Conservation (phyloP, 2,888 invertebrate genomes). For the Drosophila pseudotakahashii region DNA sequence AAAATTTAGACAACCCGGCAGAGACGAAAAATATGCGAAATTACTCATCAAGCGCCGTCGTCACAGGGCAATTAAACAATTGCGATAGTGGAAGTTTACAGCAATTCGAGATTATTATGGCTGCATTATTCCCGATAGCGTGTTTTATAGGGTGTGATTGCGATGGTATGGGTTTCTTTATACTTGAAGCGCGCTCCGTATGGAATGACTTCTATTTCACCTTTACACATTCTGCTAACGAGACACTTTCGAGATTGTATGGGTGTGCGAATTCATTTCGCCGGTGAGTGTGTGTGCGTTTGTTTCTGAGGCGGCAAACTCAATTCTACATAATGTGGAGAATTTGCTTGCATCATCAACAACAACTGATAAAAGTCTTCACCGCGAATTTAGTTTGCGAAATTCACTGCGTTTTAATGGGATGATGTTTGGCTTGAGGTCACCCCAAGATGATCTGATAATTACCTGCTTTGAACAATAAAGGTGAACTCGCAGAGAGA, state of each 20-base stretch:
- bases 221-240: conserved; percentile 66
- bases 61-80: conserved; percentile 15
- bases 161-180: conserved; percentile 16
- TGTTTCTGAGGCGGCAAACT: conserved; percentile 17
- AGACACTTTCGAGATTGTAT: conserved; percentile 17
- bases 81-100: conserved; percentile 49
- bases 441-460: conserved; percentile 3
- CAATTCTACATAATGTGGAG: conserved; percentile 40
- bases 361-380: conserved; percentile 5
- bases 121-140: conserved; percentile 60
- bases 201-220: conserved; percentile 77
- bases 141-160: conserved; percentile 35
- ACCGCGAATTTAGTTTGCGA: conserved; percentile 3
- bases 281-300: neutral
- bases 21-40: conserved; percentile 24
- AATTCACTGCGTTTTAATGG: neutral
- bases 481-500: conserved; percentile 28
- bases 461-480: conserved; percentile 45
- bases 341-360: conserved; percentile 64
- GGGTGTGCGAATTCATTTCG: conserved; percentile 30
- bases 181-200: conserved; percentile 33
- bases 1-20: conserved; percentile 8
- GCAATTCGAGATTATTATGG: conserved; percentile 50
- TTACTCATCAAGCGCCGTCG: conserved; percentile 17
- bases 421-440: conserved; percentile 6